Evolutionary conservation across 2,888 invertebrate genomes (phyloP).

Genomic region (Neoascia interrupta): DNA sequence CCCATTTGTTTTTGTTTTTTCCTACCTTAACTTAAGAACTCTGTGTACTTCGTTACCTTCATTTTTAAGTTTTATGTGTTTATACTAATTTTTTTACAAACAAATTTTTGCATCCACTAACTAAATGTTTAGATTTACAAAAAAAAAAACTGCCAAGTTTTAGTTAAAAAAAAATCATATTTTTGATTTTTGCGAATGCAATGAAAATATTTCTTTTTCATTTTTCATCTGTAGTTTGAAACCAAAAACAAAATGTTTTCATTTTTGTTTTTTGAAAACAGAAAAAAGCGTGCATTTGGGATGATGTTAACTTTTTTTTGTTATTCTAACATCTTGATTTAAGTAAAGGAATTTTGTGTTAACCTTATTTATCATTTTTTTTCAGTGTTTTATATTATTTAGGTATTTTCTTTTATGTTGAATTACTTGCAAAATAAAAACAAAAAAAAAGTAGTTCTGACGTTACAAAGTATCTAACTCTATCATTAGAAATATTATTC

Average conservation of each 20-base stretch:
- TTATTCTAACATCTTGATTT: not conserved
- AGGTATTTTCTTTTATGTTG: conserved; percentile 53
- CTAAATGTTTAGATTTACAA: conserved; percentile 65
- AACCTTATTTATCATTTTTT: not conserved
- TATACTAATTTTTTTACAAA: conserved; percentile 43
- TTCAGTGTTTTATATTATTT: conserved; percentile 28
- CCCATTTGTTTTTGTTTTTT: conserved; percentile 15
- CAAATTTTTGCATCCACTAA: conserved; percentile 65
- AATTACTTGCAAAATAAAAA: conserved; percentile 22
- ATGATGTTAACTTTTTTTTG: conserved; percentile 52
- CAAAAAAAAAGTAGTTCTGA: conserved; percentile 43
- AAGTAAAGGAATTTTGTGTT: conserved; percentile 2
- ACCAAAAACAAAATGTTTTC: conserved; percentile 34
- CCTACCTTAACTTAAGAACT: conserved; percentile 25
- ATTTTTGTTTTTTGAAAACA: conserved; percentile 61
- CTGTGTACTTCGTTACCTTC: conserved; percentile 22
- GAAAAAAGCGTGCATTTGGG: conserved; percentile 64
- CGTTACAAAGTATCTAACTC: conserved; percentile 54
- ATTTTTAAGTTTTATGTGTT: conserved; percentile 25
- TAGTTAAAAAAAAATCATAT: not conserved
- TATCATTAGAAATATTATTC: conserved; percentile 43
- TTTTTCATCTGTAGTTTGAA: conserved; percentile 40
- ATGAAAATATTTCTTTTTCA: conserved; percentile 29
- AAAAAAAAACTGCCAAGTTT: conserved; percentile 58
- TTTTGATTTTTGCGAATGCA: conserved; percentile 65